phyloP scores from a whole-genome alignment of 1,140 invertebrate genomes.

The Uloborus diversus region DNA sequence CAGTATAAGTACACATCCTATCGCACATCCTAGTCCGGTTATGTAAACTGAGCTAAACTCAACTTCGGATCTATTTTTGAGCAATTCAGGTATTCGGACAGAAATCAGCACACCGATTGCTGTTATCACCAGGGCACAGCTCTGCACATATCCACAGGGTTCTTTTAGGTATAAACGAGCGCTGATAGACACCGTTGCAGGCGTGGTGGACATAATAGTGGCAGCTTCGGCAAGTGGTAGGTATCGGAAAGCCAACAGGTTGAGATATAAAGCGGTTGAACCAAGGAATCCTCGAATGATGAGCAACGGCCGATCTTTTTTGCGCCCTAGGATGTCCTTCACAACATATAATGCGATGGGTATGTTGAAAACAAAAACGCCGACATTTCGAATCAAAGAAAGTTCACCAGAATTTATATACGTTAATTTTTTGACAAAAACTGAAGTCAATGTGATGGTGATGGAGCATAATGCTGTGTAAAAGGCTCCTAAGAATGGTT shows the following conservation, averaged over 20 bases:
- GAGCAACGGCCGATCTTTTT: slow-evolving; percentile 5
- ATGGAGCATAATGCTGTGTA: neutral
- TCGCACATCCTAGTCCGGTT: slow-evolving; percentile 78
- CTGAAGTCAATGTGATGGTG: slow-evolving; percentile 4
- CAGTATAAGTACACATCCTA: slow-evolving; percentile 84
- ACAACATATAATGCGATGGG: neutral
- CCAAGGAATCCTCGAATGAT: neutral
- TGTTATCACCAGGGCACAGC: slow-evolving; percentile 81
- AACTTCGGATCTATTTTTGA: slow-evolving; percentile 1
- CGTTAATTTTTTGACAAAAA: slow-evolving; percentile 18
- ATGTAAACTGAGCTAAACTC: neutral
- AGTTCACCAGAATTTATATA: slow-evolving; percentile 16
- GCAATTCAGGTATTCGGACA: slow-evolving; percentile 70
- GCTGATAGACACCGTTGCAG: slow-evolving; percentile 90
- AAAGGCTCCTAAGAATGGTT: neutral
- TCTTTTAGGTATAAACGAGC: slow-evolving; percentile 83
- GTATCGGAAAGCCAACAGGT: slow-evolving; percentile 73
- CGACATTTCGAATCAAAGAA: slow-evolving; percentile 9
- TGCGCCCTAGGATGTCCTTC: neutral
- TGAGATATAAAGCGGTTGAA: slow-evolving; percentile 21
- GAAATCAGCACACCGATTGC: slow-evolving; percentile 84
- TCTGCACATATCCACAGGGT: slow-evolving; percentile 71
- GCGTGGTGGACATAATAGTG: slow-evolving; percentile 89
- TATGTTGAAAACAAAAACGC: neutral
- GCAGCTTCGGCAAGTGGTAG: slow-evolving; percentile 91